These are phyloP conservation scores for Drosophila mimetica DNA, from an alignment of 2,888 invertebrate species.

Conservation along the genomic window DNA sequence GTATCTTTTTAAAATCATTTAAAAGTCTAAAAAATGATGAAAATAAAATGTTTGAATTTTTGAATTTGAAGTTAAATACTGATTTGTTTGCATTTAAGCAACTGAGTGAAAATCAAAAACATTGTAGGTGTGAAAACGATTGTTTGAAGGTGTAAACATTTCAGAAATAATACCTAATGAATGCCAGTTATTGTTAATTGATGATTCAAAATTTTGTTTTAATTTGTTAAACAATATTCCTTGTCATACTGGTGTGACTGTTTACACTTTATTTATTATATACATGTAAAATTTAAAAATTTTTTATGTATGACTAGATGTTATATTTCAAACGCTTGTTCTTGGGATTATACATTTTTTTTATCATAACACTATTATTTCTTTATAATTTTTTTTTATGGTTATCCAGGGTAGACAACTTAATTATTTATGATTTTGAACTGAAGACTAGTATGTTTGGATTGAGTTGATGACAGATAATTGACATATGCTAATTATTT, in stretches of 20 bases:
- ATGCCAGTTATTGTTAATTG: constrained; percentile 3
- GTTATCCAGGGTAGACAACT: not conserved
- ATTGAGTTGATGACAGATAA: not conserved
- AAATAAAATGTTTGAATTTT: not conserved
- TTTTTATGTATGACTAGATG: no score
- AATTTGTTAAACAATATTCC: not conserved
- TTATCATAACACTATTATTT: no score
- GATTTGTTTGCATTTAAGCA: not conserved
- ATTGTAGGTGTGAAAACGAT: constrained; percentile 5
- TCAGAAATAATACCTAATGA: not conserved
- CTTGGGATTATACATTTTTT: no score
- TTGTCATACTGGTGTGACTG: not conserved
- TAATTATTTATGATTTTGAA: no score
- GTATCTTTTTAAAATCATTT: no score
- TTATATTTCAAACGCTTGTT: no score
- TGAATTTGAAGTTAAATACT: not conserved
- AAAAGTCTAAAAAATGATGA: no score
- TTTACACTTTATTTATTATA: not conserved
- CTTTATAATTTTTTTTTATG: no score
- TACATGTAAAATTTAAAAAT: not conserved
- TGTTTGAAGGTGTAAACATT: not conserved
- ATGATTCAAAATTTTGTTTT: constrained; percentile 3
- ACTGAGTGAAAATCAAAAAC: not conserved
- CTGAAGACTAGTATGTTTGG: no score
- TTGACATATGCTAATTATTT: not conserved